phyloP scores from a whole-genome alignment of 2,797 vertebrate genomes.

The Lepilemur septentrionalis region DNA sequence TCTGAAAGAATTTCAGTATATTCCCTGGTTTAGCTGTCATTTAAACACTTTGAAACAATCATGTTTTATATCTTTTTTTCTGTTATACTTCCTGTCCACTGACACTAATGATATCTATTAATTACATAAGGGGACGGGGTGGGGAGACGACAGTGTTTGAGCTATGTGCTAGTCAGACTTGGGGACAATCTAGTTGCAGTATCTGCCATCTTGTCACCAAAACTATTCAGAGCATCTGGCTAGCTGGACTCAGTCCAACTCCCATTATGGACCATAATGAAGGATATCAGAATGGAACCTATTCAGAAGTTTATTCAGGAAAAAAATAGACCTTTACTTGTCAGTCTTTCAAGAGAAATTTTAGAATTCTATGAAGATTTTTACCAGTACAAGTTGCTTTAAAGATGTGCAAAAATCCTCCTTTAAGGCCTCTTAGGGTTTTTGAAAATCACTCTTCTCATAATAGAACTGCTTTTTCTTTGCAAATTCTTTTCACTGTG shows the following conservation, averaged over 20 bases:
- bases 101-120: background rate
- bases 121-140: background rate
- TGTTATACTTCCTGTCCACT: background rate
- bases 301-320: constrained; percentile 11
- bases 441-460: background rate
- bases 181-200: background rate
- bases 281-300: background rate
- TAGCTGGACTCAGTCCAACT: background rate
- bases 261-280: background rate
- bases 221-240: background rate
- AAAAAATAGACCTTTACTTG: constrained; percentile 2
- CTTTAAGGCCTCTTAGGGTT: background rate
- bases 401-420: background rate
- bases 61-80: constrained; percentile 38
- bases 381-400: constrained; percentile 6
- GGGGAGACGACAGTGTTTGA: background rate
- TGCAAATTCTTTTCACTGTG: background rate
- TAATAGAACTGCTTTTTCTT: background rate
- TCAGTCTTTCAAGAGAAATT: constrained; percentile 38
- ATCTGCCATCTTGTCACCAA: constrained; percentile 12
- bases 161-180: background rate
- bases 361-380: background rate
- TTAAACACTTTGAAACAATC: background rate
- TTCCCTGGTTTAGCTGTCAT: background rate
- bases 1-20: background rate